phyloP scores from a whole-genome alignment of 2,888 invertebrate genomes.

The Amblyteles armatorius region DNA sequence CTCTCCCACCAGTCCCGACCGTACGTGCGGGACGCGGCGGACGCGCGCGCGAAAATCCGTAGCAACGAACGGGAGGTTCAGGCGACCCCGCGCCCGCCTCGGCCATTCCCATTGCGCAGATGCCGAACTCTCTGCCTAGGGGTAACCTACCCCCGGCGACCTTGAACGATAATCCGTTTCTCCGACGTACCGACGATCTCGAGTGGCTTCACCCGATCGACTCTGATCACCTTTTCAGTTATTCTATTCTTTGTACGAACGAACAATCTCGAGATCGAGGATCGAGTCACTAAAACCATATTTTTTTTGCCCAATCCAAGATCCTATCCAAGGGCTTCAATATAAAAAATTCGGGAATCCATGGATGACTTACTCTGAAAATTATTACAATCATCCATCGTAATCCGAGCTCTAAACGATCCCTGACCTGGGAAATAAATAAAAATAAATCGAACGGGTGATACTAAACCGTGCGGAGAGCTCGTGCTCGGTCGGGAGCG shows the following conservation, averaged over 20 bases:
- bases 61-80: conserved; percentile 69
- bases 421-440: too few species aligned
- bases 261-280: background rate
- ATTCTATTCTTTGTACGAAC: background rate
- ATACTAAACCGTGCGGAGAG: background rate
- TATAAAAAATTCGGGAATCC: background rate
- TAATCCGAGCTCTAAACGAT: too few species aligned
- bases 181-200: conserved; percentile 30
- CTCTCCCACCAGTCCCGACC: background rate
- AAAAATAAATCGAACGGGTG: background rate
- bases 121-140: conserved; percentile 72
- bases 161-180: conserved; percentile 74
- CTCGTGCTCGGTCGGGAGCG: conserved; percentile 29
- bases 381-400: conserved; percentile 10
- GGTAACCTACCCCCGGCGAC: conserved; percentile 78
- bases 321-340: background rate
- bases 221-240: too few species aligned
- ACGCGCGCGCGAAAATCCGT: conserved; percentile 57
- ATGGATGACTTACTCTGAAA: background rate
- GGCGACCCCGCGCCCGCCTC: conserved; percentile 31
- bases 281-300: background rate
- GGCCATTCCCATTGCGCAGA: conserved; percentile 72
- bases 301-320: background rate
- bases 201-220: background rate
- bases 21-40: conserved; percentile 8